Percentiles rank a stretch among this genome's conserved stretches.
These are phyloP conservation scores for Apocheima hispidaria DNA, from an alignment of 2,888 invertebrate species.

Conservation along the genomic window DNA sequence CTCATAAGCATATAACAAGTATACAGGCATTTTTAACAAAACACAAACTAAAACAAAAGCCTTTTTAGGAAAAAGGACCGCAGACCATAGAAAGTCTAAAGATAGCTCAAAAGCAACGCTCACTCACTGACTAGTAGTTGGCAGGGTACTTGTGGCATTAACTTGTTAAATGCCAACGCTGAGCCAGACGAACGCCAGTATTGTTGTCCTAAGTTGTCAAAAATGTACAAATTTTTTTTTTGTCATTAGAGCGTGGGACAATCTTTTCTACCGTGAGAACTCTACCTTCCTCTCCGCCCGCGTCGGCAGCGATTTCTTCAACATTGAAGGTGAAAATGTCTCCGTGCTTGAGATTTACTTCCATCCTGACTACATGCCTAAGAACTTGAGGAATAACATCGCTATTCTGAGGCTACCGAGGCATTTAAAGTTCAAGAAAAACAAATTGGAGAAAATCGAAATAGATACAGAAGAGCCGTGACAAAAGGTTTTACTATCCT, in stretches of 20 bases:
- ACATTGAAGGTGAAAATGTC: conserved; percentile 65
- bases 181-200: too few species aligned
- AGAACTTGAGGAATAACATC: conserved; percentile 65
- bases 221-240: too few species aligned
- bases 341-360: conserved; percentile 69
- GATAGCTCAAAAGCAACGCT: too few species aligned
- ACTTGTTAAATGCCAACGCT: too few species aligned
- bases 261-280: conserved; percentile 74
- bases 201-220: not conserved
- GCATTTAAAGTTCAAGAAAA: conserved; percentile 51
- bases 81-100: too few species aligned
- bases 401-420: conserved; percentile 64
- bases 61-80: too few species aligned
- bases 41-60: too few species aligned
- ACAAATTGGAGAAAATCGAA: conserved; percentile 63
- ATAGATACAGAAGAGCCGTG: conserved; percentile 55
- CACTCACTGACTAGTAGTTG: too few species aligned
- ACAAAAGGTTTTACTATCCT: conserved; percentile 64
- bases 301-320: conserved; percentile 68
- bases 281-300: conserved; percentile 71
- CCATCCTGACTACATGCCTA: conserved; percentile 68
- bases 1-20: too few species aligned
- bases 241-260: conserved; percentile 74
- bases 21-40: too few species aligned
- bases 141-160: too few species aligned